Evolutionary conservation across 2,797 vertebrate species (phyloP).

Genomic region (Hydrolagus colliei): DNA sequence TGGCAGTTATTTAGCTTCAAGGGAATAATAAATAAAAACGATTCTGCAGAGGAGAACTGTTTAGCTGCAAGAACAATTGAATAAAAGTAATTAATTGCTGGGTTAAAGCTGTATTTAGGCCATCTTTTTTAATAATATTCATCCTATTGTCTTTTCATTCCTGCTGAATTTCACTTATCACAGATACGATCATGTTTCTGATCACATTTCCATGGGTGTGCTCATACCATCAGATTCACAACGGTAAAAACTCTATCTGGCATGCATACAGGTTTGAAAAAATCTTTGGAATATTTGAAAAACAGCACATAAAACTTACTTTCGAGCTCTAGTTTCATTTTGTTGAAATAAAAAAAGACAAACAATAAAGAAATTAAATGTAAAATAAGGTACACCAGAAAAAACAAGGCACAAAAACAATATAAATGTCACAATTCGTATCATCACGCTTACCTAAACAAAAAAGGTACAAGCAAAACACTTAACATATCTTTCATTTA

Average conservation of each 20-base stretch:
- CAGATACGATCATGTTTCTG: conserved; percentile 82
- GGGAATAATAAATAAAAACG: too few species aligned
- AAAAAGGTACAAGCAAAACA: neutral
- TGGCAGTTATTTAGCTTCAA: too few species aligned
- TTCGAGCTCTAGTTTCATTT: conserved; percentile 99
- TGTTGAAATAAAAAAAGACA: conserved; percentile 89
- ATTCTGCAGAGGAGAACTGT: conserved; percentile 36
- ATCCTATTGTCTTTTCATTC: conserved; percentile 43
- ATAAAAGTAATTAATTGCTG: conserved; percentile 45
- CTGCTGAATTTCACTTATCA: conserved; percentile 97
- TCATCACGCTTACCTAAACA: neutral
- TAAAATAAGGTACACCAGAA: conserved; percentile 53
- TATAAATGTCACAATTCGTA: conserved; percentile 6
- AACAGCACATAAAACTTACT: conserved; percentile 89
- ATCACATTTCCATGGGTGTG: conserved; percentile 67
- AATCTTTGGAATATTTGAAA: conserved; percentile 73
- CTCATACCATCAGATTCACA: conserved; percentile 73
- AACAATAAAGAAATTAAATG: conserved; percentile 95
- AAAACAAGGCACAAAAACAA: conserved; percentile 30
- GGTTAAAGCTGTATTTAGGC: neutral
- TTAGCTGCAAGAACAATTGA: conserved; percentile 55
- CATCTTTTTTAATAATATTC: conserved; percentile 34
- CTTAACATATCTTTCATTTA: neutral
- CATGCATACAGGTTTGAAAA: conserved; percentile 89
- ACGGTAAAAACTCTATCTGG: conserved; percentile 74